A percentile compares a stretch with the other conserved stretches of the same genome.
These are phyloP conservation scores for Hydractinia symbiolongicarpus DNA, from an alignment of 30 jellyfish, hydroid and myxozoan species.

Conservation along the genomic window DNA sequence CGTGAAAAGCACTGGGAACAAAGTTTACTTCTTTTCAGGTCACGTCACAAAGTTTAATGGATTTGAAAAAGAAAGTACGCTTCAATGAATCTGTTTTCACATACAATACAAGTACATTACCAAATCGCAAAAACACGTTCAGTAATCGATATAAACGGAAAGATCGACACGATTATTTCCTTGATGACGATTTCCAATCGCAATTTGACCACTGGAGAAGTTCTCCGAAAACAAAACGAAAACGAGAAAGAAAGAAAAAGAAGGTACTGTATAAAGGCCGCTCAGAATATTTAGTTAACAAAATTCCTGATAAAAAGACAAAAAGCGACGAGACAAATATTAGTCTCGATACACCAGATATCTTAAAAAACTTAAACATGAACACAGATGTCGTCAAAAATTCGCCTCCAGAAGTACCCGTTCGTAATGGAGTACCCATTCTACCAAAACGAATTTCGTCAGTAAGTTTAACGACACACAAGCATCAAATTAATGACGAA, in stretches of 20 bases:
- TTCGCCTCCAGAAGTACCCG: not conserved
- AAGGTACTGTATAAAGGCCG: not conserved
- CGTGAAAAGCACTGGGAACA: not conserved
- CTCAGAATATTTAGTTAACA: not conserved
- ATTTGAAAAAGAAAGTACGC: slow-evolving; percentile 7
- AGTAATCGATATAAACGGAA: not conserved
- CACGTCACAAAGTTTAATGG: not conserved
- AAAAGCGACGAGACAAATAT: not conserved
- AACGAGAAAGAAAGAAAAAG: slow-evolving; percentile 2
- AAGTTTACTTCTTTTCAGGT: not conserved
- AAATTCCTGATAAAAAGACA: not conserved
- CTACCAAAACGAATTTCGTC: slow-evolving; percentile 4
- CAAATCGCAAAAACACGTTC: not conserved
- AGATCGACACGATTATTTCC: not conserved
- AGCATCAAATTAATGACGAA: not conserved
- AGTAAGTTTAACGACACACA: not conserved
- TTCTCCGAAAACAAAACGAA: slow-evolving; percentile 8
- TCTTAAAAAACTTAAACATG: not conserved
- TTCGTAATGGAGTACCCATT: slow-evolving; percentile 3
- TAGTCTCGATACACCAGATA: slow-evolving; percentile 2
- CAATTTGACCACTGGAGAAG: slow-evolving; percentile 22
- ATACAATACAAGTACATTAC: not conserved
- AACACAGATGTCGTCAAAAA: not conserved
- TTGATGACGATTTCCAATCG: slow-evolving; percentile 9
- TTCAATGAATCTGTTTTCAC: slow-evolving; percentile 7